A percentile compares a stretch with the other conserved stretches of the same genome.
These are phyloP conservation scores for Zaprionus bogoriensis DNA, from an alignment of 2,888 invertebrate species.

Conservation along the genomic window DNA sequence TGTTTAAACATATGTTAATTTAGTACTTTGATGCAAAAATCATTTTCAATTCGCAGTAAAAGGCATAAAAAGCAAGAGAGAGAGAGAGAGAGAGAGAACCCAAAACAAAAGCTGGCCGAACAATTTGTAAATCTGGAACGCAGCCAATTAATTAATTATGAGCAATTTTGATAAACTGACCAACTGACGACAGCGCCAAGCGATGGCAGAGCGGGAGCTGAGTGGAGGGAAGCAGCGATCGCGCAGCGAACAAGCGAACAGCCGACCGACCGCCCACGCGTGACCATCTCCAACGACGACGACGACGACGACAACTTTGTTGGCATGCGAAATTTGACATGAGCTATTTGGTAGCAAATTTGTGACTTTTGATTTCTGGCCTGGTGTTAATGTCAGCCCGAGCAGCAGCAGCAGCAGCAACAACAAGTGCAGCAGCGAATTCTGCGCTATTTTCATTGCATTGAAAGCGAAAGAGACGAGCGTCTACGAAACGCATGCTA, in stretches of 20 bases:
- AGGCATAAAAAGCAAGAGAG: constrained; percentile 35
- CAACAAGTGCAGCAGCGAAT: constrained; percentile 2
- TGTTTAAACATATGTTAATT: constrained; percentile 63
- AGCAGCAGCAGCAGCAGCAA: neutral
- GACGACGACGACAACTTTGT: constrained; percentile 10
- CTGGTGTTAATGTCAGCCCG: constrained; percentile 51
- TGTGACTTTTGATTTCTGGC: constrained; percentile 49
- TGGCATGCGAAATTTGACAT: constrained; percentile 62
- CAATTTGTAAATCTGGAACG: constrained; percentile 80
- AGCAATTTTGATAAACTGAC: constrained; percentile 78
- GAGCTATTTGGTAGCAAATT: constrained; percentile 55
- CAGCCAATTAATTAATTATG: constrained; percentile 82
- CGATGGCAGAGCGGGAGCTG: constrained; percentile 2
- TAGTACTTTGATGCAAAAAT: constrained; percentile 41
- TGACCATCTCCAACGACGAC: constrained; percentile 30
- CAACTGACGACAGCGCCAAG: constrained; percentile 43
- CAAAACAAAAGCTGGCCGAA: constrained; percentile 35
- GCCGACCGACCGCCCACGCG: constrained; percentile 55
- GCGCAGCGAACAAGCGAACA: neutral
- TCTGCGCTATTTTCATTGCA: constrained; percentile 72
- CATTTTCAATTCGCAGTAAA: constrained; percentile 70
- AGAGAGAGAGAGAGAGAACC: constrained; percentile 2
- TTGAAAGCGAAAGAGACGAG: constrained; percentile 55
- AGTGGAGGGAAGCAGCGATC: neutral
- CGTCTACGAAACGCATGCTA: constrained; percentile 61